Evolutionary conservation across 2,888 invertebrate species (phyloP), one percentile per base, ranked within the genome.

Genomic region (Morpho deidamia): DNA sequence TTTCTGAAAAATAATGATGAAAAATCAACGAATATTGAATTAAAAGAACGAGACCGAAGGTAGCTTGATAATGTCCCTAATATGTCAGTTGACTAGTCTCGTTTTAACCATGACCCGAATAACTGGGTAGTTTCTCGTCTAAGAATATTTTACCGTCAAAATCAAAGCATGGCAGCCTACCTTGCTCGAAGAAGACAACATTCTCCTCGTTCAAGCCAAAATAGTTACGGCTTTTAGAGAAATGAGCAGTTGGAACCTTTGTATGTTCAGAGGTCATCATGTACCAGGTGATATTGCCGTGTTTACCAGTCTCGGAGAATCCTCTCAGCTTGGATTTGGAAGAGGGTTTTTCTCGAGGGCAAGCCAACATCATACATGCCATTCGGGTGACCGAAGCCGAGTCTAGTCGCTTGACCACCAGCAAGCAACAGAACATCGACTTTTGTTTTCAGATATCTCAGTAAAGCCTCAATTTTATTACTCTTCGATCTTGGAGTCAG

Each of bases 181-280:
- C 96, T 80, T 99, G 99, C 68, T 97, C 94, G 72, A 99, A 99
- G 59, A 97, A 92, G 7, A 94, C 89, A 39, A 99, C 92, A 74
- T 99, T 93, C 11, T 95, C 92, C 63, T 93, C 91, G 50, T 94
- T 90, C 44, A 99, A 82, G 11, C 98, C 98, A 73, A 99, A 99
- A 76, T 94, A 97, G 42, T 94, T 91, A 72, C 98, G 93, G 35
- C 92, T 90, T 67, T 91, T 91, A 68, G 99, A 95, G 76, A 94
- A 99, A 2, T 94, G 92, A 11, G 92, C 78, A 0, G 99, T 99
- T 0, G 95, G 93, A 56, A 92, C 92, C 75, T 95, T 94, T 0
- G 99, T 99, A 64, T 97, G 96, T 67, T 97, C 97, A 46, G 99
- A 99, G 0, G 99, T 99, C 98, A 99, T 98, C 37, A 99, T 97